Base-by-base conservation (phyloP, 2,113 vertebrate genomes). In the Cyphomyrus discorhynchus region DNA sequence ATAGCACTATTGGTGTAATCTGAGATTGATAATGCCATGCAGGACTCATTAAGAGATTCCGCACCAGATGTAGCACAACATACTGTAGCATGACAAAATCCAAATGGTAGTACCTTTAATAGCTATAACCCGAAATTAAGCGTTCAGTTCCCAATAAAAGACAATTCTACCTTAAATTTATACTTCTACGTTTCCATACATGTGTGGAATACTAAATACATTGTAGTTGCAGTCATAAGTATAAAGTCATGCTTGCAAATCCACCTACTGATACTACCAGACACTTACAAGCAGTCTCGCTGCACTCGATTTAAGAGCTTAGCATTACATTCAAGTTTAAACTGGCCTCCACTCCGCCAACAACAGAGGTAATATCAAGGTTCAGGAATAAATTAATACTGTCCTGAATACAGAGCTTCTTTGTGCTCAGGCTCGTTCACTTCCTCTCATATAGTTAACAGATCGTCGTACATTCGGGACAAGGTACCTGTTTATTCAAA, bases 371-470 rank as follows among this genome's bases (percentile, higher is more conserved):
- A 70, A 70, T 70, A 70, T 70, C 62, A 70, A 70, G 62, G 62
- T 70, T 70, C 62, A 70, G 62, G 62, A 70, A 70, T 70, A 70
- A 70, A 70, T 70, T 70, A 70, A 70, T 70, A 70, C 62, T 70
- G 62, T 70, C 62, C 62, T 70, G 62, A 70, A 70, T 70, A 70
- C n/a, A 70, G 62, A 70, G 62, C n/a, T 70, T 31, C 62, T 70
- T 70, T 70, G 62, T 70, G 62, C 62, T 13, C 62, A 31, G 62
- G 62, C 62, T 70, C 4, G 10, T 3, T 5, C 1, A 11, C 62
- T 70, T 70, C n/a, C 62, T 31, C 62, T 70, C n/a, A 1, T 31
- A 70, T 4, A 31, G 62, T 31, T 70, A 70, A 70, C 62, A 70
- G n/a, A 70, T 70, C 62, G 31, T 31, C 9, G 62, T 31, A 70